Conservation (phyloP, 2,888 invertebrate genomes). For the Mimas tiliae region DNA sequence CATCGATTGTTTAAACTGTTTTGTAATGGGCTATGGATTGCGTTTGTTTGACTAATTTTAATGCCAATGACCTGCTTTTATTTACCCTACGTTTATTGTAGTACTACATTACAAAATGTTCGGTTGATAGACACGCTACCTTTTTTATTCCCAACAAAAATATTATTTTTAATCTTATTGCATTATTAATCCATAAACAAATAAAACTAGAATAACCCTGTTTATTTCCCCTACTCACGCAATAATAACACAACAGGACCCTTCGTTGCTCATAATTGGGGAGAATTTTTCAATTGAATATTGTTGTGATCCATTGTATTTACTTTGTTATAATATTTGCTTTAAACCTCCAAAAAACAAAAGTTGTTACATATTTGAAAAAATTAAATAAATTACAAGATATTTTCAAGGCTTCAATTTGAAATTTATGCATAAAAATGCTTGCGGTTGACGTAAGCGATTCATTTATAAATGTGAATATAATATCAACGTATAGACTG, state of each 20-base stretch:
- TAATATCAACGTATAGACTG: constrained; percentile 67
- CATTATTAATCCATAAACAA: constrained; percentile 30
- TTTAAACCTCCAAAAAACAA: background rate
- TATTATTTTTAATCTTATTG: background rate
- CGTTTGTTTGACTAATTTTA: constrained; percentile 36
- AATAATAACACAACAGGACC: too few relatives aligned
- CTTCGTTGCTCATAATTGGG: background rate
- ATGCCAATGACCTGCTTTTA: constrained; percentile 35
- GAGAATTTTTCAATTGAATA: too few relatives aligned
- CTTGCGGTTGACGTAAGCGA: constrained; percentile 65
- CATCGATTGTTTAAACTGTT: constrained; percentile 30
- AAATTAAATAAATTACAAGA: constrained; percentile 41
- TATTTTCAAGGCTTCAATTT: constrained; percentile 47
- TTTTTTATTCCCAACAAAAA: background rate
- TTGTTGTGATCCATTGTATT: background rate
- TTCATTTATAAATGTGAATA: constrained; percentile 79
- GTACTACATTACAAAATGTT: too few relatives aligned
- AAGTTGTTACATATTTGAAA: background rate
- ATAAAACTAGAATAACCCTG: constrained; percentile 28
- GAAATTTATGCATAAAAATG: constrained; percentile 67
- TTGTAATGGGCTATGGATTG: constrained; percentile 31
- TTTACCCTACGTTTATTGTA: background rate
- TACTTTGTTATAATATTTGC: background rate
- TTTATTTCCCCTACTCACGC: background rate
- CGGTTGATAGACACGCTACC: too few relatives aligned